Evolutionary conservation across 2,888 invertebrate genomes (phyloP).

Genomic region (Conus canariensis): DNA sequence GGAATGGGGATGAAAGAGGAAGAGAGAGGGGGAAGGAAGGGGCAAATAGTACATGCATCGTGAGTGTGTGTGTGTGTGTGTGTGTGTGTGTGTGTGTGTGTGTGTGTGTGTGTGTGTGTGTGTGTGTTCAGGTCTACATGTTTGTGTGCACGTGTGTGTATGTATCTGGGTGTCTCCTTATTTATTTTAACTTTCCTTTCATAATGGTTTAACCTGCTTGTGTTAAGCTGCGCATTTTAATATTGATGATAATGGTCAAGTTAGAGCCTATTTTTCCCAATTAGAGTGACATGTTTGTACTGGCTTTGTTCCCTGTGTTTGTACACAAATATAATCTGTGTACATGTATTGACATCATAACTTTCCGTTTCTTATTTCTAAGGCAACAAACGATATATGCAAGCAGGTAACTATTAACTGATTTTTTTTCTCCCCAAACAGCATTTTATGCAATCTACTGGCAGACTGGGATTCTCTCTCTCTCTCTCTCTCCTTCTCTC

Average conservation of each 20-base stretch:
- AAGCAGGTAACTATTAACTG: not conserved
- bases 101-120: not conserved
- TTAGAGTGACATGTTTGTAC: not conserved
- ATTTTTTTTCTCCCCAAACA: not conserved
- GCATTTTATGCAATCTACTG: not conserved
- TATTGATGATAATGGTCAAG: not conserved
- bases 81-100: not conserved
- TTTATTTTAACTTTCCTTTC: not conserved
- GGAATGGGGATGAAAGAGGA: too few species aligned
- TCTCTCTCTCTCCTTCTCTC: not conserved
- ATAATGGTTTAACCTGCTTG: not conserved
- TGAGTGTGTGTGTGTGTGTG: not conserved
- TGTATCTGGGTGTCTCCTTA: not conserved
- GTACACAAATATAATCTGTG: not conserved
- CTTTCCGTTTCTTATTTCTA: not conserved
- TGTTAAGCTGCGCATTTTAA: not conserved
- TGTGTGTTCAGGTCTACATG: not conserved
- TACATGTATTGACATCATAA: not conserved
- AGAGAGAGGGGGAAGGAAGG: too few species aligned
- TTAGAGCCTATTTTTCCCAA: too few species aligned
- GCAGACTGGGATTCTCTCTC: not conserved
- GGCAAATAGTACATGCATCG: too few species aligned
- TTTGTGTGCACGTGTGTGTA: not conserved
- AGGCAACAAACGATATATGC: constrained; percentile 6
- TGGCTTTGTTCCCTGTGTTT: not conserved